phyloP scores from a whole-genome alignment of 2,888 invertebrate species.

The Harmothoe impar region DNA sequence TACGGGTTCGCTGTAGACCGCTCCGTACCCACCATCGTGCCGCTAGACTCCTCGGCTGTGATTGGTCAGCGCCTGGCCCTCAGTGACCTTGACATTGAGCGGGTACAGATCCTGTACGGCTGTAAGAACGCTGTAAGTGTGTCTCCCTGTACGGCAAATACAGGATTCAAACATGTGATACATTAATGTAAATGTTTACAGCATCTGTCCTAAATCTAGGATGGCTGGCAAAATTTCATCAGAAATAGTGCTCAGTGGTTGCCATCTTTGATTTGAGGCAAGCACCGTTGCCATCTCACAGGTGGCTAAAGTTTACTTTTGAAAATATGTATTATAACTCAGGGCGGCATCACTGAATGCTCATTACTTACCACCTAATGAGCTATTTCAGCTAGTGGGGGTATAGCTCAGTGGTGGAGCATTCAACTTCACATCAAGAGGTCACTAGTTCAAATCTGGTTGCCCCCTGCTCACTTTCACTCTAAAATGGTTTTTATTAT shows the following conservation, averaged over 20 bases:
- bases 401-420: no score
- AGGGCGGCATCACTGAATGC: no score
- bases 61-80: conserved; percentile 58
- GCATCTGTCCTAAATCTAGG: neutral
- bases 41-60: conserved; percentile 58
- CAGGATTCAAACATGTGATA: neutral
- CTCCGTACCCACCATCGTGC: conserved; percentile 82
- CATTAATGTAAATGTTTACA: neutral
- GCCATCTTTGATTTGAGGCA: neutral
- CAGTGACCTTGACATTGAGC: conserved; percentile 64
- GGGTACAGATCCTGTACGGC: conserved; percentile 62
- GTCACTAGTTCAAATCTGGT: no score
- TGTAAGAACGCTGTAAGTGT: conserved; percentile 62
- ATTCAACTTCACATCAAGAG: no score
- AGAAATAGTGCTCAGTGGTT: neutral
- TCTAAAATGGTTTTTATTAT: no score
- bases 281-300: no score
- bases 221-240: neutral
- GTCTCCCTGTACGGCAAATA: no score
- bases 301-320: no score
- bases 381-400: no score
- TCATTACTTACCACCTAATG: no score
- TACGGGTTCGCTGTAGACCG: conserved; percentile 84
- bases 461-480: no score
- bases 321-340: no score